Conservation (phyloP, 2,888 invertebrate genomes). For the Limnephilus auricula region DNA sequence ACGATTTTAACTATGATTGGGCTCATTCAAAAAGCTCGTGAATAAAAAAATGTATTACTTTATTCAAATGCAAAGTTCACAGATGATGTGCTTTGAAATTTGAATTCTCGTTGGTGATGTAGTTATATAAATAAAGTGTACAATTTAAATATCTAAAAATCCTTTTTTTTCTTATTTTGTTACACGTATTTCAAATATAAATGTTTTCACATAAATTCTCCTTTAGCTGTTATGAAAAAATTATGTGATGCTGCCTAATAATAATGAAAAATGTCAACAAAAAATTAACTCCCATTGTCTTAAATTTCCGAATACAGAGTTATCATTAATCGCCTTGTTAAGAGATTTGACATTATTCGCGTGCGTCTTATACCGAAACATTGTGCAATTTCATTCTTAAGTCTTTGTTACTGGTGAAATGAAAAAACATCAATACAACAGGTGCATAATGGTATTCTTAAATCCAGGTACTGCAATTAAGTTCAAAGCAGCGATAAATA, state of each 20-base stretch:
- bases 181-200: neutral
- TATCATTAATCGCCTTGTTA: neutral
- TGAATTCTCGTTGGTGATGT: too few species aligned
- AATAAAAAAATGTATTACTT: neutral
- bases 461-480: conserved; percentile 42
- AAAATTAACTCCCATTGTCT: neutral
- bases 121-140: too few species aligned
- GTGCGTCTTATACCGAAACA: neutral
- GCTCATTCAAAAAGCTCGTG: neutral
- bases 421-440: conserved; percentile 5
- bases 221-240: too few species aligned
- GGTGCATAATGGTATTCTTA: conserved; percentile 20
- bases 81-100: too few species aligned
- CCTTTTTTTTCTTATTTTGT: neutral
- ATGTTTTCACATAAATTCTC: neutral
- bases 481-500: neutral
- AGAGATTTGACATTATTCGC: neutral
- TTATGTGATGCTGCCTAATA: too few species aligned
- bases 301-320: neutral
- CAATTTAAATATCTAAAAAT: too few species aligned
- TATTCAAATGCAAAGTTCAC: too few species aligned
- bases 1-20: neutral
- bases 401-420: neutral
- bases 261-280: too few species aligned
- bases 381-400: neutral